A percentile compares a stretch with the other conserved stretches of the same genome.
Evolutionary conservation across 2,113 vertebrate genomes (phyloP).

Genomic region (Antennarius striatus): DNA sequence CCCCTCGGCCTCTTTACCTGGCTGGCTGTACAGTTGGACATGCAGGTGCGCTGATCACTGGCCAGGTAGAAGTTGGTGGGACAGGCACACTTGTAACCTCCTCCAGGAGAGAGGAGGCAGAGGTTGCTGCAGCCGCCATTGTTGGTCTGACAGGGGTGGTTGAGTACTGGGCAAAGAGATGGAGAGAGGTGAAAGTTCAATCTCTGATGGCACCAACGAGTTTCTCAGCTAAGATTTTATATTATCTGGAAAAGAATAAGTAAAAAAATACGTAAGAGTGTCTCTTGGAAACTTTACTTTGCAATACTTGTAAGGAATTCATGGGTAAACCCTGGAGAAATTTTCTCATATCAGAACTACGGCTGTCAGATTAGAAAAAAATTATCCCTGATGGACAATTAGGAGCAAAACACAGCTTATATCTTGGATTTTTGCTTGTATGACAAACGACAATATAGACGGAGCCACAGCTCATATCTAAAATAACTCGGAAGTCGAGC

Average conservation of each 20-base stretch:
- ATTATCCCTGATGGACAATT: no score
- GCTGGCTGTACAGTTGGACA: slow-evolving; percentile 98
- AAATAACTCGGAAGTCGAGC: no score
- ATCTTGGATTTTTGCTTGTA: no score
- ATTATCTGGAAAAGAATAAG: not conserved
- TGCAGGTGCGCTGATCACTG: slow-evolving; percentile 87
- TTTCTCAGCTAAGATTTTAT: not conserved
- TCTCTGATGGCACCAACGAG: not conserved
- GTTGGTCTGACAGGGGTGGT: slow-evolving; percentile 90
- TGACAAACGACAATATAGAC: no score
- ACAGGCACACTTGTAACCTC: slow-evolving; percentile 91
- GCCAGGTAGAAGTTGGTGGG: slow-evolving; percentile 98
- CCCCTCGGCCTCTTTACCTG: slow-evolving; percentile 80
- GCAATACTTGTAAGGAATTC: no score
- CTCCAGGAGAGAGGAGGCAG: slow-evolving; percentile 90
- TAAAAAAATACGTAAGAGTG: no score
- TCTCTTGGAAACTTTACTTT: not conserved
- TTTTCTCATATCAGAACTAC: no score
- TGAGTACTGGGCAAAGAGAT: slow-evolving; percentile 79
- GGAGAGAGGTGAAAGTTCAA: not conserved
- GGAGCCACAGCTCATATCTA: no score
- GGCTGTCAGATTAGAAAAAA: no score
- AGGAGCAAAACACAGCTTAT: no score
- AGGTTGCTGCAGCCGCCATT: slow-evolving; percentile 96
- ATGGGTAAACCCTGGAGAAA: no score